Evolutionary conservation across 2,113 vertebrate genomes (phyloP).

Genomic region (Furnarius figulus): DNA sequence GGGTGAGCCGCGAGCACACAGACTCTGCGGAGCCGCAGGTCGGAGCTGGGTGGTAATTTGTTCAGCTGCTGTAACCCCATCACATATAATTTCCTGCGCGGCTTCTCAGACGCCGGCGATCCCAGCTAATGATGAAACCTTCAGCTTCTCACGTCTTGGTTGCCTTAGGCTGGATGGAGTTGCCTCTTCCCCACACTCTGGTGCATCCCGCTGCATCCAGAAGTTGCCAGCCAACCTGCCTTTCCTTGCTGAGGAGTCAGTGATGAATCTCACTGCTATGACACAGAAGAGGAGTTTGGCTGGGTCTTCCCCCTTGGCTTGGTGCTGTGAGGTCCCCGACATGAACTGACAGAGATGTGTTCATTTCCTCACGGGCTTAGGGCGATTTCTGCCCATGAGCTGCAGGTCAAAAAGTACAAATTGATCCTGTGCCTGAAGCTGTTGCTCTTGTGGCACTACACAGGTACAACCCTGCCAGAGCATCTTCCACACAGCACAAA

Average conservation of each 20-base stretch:
- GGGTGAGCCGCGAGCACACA: fast-evolving
- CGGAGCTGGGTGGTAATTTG: background rate
- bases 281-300: background rate
- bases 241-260: background rate
- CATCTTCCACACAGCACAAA: background rate
- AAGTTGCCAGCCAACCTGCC: background rate
- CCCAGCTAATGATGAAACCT: background rate
- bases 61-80: background rate
- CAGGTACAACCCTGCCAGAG: background rate
- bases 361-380: background rate
- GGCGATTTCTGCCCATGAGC: background rate
- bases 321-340: fast-evolving
- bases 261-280: background rate
- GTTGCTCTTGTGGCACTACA: background rate
- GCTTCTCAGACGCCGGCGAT: background rate
- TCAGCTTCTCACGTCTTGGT: background rate
- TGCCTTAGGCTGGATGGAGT: background rate
- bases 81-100: background rate
- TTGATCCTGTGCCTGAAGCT: background rate
- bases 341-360: background rate
- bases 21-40: background rate
- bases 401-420: background rate
- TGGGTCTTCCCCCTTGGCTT: background rate
- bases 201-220: fast-evolving
- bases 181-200: fast-evolving